These are phyloP conservation scores for Erithacus rubecula DNA, from an alignment of 2,797 vertebrate genomes.

Conservation along the genomic window DNA sequence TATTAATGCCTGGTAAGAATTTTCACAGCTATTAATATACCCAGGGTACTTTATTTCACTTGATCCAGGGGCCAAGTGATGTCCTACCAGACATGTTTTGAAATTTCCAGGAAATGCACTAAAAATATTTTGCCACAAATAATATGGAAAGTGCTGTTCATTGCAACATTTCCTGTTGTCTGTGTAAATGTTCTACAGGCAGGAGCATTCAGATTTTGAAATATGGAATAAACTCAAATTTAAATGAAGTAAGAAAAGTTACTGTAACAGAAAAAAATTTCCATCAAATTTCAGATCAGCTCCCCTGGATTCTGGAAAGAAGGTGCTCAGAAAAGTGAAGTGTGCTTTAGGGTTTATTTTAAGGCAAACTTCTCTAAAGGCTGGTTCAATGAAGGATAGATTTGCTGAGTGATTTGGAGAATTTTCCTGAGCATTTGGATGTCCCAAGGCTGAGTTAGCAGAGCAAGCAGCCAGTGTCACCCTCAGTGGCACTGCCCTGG, in stretches of 20 bases:
- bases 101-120: neutral
- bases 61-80: neutral
- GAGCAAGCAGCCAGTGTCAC: neutral
- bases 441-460: neutral
- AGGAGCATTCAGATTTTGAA: neutral
- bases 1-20: conserved; percentile 7
- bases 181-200: neutral
- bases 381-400: neutral
- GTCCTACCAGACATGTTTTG: conserved; percentile 12
- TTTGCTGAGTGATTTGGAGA: neutral
- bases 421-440: neutral
- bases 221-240: neutral
- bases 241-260: neutral
- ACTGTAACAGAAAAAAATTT: neutral
- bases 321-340: neutral
- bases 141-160: neutral
- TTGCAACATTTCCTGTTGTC: neutral
- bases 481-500: neutral
- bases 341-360: neutral
- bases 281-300: neutral
- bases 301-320: neutral
- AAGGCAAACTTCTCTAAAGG: neutral
- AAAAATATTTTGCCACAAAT: neutral
- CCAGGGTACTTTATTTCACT: neutral
- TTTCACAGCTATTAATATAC: conserved; percentile 42